These are phyloP conservation scores for Sipha maydis DNA, from an alignment of 2,888 invertebrate species.

Conservation along the genomic window DNA sequence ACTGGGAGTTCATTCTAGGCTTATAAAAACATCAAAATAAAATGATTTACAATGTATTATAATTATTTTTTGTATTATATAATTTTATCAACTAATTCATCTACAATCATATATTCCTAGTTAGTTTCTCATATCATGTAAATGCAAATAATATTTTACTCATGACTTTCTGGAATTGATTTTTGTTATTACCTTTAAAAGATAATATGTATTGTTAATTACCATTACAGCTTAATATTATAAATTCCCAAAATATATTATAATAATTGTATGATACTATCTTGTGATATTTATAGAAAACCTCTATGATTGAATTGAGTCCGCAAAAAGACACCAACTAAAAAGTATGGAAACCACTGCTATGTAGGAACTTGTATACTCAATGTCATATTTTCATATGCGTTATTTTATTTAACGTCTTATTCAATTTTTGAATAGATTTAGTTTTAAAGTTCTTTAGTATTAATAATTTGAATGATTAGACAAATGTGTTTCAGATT, in stretches of 20 bases:
- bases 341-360: neutral
- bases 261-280: neutral
- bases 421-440: neutral
- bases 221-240: neutral
- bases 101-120: too few species aligned
- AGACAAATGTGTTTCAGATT: neutral
- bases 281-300: neutral
- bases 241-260: neutral
- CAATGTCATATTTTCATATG: neutral
- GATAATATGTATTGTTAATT: too few species aligned
- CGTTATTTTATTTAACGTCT: neutral
- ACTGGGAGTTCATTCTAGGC: too few species aligned
- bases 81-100: too few species aligned
- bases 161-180: too few species aligned
- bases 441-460: neutral
- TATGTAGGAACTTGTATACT: neutral
- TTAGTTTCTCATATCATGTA: too few species aligned
- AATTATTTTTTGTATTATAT: too few species aligned
- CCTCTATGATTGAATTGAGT: neutral
- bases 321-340: neutral
- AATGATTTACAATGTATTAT: too few species aligned
- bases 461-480: neutral
- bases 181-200: too few species aligned
- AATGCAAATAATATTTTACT: too few species aligned
- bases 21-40: too few species aligned